Conservation (phyloP, 37 sponge, comb jelly and placozoan genomes). For the Dysidea cf. avara region DNA sequence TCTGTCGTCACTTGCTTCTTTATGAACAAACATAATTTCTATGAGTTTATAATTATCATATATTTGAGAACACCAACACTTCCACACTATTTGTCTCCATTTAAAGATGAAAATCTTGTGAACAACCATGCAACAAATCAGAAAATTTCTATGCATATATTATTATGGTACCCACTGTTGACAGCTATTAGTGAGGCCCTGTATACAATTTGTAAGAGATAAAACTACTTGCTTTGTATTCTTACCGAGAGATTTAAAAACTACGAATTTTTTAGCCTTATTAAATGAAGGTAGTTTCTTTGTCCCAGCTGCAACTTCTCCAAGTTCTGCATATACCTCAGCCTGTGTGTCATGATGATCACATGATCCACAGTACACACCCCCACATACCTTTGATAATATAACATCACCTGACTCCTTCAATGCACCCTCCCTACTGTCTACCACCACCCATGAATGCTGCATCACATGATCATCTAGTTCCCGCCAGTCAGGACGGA, state of each 20-base stretch:
- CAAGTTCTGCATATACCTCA: constrained; percentile 67
- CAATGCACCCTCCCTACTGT: constrained; percentile 70
- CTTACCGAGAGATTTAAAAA: constrained; percentile 86
- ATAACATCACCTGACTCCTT: constrained; percentile 93
- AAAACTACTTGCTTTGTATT: not conserved
- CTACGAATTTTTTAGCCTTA: constrained; percentile 50
- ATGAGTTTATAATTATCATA: no score
- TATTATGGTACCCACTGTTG: no score
- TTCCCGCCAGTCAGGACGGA: constrained; percentile 74
- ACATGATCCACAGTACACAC: not conserved
- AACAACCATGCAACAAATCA: no score
- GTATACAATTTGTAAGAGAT: no score
- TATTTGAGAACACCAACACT: no score
- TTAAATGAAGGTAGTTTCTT: constrained; percentile 19
- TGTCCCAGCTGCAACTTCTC: constrained; percentile 64
- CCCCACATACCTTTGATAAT: constrained; percentile 44
- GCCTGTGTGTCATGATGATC: constrained; percentile 23
- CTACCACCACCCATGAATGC: constrained; percentile 70
- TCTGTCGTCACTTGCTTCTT: no score
- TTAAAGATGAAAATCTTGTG: no score
- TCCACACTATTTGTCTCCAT: no score
- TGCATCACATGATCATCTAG: constrained; percentile 88
- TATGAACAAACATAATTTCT: no score
- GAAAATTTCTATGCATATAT: no score
- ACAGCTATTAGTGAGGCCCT: no score